These are phyloP conservation scores for Pollenia labialis DNA, from an alignment of 2,888 invertebrate genomes.

Conservation along the genomic window DNA sequence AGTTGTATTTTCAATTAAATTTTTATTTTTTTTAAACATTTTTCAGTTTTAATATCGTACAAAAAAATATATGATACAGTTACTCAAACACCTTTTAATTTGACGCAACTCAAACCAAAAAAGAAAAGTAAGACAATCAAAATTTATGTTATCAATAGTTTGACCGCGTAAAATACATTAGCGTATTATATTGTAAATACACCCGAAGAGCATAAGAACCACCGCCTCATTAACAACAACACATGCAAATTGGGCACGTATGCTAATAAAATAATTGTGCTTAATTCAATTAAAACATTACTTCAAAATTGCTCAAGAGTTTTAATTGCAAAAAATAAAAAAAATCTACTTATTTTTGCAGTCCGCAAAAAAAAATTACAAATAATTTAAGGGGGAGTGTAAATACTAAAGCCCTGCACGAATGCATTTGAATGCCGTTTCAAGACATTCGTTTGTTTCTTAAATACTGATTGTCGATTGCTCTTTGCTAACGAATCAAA, in stretches of 20 bases:
- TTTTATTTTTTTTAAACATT: constrained; percentile 70
- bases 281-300: neutral
- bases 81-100: constrained; percentile 65
- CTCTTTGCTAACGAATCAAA: too few species aligned
- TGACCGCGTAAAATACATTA: too few species aligned
- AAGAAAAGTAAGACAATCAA: constrained; percentile 62
- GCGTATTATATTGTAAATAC: too few species aligned
- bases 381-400: too few species aligned
- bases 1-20: neutral
- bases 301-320: neutral
- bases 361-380: too few species aligned
- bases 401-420: too few species aligned
- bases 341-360: too few species aligned
- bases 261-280: too few species aligned
- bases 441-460: too few species aligned
- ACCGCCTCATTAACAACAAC: neutral
- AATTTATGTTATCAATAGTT: neutral
- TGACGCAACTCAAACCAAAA: constrained; percentile 62
- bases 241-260: too few species aligned
- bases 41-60: constrained; percentile 82
- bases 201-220: constrained; percentile 27
- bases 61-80: constrained; percentile 76
- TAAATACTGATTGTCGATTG: too few species aligned
- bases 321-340: neutral
- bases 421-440: too few species aligned